Percentiles rank a stretch among this genome's conserved stretches.
Evolutionary conservation across 2,797 vertebrate genomes (phyloP).

Genomic region (Mormyrus hasselquistii): DNA sequence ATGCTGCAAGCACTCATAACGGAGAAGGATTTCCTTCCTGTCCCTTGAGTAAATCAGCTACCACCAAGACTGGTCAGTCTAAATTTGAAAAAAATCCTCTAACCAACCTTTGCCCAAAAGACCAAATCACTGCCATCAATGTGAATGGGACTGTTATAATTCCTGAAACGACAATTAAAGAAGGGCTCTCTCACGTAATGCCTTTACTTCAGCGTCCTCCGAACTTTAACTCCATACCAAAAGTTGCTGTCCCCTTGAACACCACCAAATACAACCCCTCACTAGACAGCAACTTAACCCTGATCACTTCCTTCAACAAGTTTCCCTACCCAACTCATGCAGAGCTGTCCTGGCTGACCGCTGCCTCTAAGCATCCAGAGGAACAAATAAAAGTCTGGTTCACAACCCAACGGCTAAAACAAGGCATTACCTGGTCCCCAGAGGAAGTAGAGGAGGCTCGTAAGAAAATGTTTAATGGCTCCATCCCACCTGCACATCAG

Average conservation of each 20-base stretch:
- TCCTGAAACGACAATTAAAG: conserved; percentile 62
- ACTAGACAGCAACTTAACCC: conserved; percentile 80
- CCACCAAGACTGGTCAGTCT: conserved; percentile 57
- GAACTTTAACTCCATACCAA: conserved; percentile 86
- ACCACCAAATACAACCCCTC: conserved; percentile 90
- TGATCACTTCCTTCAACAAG: conserved; percentile 90
- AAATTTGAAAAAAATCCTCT: conserved; percentile 56
- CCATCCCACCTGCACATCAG: conserved; percentile 78
- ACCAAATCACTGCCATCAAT: conserved; percentile 72
- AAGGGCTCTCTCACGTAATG: conserved; percentile 77
- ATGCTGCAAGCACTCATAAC: conserved; percentile 43
- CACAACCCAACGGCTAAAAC: conserved; percentile 88
- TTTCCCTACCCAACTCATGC: conserved; percentile 94
- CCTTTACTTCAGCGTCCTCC: conserved; percentile 89
- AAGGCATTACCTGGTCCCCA: conserved; percentile 96
- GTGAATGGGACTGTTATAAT: conserved; percentile 81
- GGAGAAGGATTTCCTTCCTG: conserved; percentile 46
- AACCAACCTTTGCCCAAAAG: conserved; percentile 60
- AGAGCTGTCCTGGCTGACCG: conserved; percentile 88
- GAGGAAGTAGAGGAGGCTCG: conserved; percentile 97
- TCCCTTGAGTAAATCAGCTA: conserved; percentile 58
- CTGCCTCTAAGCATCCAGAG: conserved; percentile 87
- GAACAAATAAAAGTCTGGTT: conserved; percentile 97
- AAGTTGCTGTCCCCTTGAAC: conserved; percentile 88
- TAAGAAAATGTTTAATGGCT: conserved; percentile 97